Conservation (phyloP, 2,888 invertebrate genomes). For the Tipula helvola region DNA sequence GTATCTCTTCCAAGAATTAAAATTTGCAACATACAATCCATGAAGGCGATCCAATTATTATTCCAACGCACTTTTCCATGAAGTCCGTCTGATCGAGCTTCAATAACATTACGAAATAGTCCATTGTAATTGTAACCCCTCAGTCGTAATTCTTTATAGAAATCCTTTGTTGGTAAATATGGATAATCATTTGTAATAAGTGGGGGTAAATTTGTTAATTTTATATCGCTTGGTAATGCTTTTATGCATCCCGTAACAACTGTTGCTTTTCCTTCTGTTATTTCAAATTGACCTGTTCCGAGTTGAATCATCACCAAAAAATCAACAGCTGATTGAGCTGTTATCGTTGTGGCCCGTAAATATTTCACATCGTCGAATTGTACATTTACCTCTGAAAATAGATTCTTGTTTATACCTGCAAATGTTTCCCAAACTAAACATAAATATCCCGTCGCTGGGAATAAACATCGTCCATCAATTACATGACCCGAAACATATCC, state of each 20-base stretch:
- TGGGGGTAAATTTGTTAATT: conserved; percentile 18
- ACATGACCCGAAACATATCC: conserved; percentile 56
- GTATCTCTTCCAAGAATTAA: too few relatives aligned
- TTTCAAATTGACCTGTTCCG: conserved; percentile 46
- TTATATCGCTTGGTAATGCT: conserved; percentile 34
- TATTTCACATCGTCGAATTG: conserved; percentile 74
- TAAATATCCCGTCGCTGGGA: too few relatives aligned
- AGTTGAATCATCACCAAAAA: conserved; percentile 45
- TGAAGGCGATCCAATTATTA: conserved; percentile 76
- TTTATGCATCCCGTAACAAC: conserved; percentile 59
- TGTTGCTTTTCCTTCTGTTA: conserved; percentile 54
- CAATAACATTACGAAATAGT: conserved; percentile 25
- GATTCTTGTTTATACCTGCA: too few relatives aligned
- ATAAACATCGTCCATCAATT: too few relatives aligned
- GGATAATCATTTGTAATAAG: conserved; percentile 22
- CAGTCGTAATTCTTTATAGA: too few relatives aligned
- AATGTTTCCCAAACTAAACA: too few relatives aligned
- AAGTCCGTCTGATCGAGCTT: conserved; percentile 29
- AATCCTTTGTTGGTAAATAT: conserved; percentile 42
- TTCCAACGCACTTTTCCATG: conserved; percentile 46
- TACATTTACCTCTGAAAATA: neutral
- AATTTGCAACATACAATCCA: conserved; percentile 82
- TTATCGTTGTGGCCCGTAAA: conserved; percentile 68
- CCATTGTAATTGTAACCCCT: conserved; percentile 45
- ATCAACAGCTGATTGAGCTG: conserved; percentile 42